Conservation (phyloP, 2,888 invertebrate species). For the Hipparchia sbordonii region DNA sequence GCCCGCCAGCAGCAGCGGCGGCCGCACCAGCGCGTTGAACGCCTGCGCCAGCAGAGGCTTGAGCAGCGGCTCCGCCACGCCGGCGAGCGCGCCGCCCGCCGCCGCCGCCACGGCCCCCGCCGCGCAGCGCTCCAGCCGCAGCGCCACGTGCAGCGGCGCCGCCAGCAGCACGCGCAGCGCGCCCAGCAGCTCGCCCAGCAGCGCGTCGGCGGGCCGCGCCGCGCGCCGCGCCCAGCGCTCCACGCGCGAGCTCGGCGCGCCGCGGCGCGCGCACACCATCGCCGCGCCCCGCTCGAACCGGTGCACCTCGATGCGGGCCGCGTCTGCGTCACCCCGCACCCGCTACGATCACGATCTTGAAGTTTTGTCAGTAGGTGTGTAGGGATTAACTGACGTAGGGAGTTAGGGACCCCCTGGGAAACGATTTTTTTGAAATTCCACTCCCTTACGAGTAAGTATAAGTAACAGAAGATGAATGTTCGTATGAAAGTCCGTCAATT, state of each 20-base stretch:
- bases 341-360: background rate
- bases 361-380: too few species aligned
- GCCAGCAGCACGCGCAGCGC: constrained; percentile 85
- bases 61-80: constrained; percentile 84
- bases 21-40: constrained; percentile 87
- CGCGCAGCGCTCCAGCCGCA: constrained; percentile 67
- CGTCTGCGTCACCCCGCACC: constrained; percentile 34
- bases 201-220: constrained; percentile 70
- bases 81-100: constrained; percentile 49
- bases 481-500: too few species aligned
- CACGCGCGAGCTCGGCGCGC: constrained; percentile 39
- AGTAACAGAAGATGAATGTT: too few species aligned
- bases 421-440: too few species aligned
- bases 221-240: constrained; percentile 45
- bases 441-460: too few species aligned
- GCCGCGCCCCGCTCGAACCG: constrained; percentile 56
- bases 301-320: constrained; percentile 64
- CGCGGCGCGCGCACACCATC: constrained; percentile 48
- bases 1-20: constrained; percentile 85
- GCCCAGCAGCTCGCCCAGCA: constrained; percentile 83
- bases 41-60: constrained; percentile 87
- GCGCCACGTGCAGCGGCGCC: constrained; percentile 83
- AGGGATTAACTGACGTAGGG: too few species aligned
- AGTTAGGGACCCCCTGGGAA: too few species aligned
- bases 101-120: constrained; percentile 48